Base-by-base conservation (phyloP, 1,140 invertebrate genomes). In the Scaptomyza hsui region DNA sequence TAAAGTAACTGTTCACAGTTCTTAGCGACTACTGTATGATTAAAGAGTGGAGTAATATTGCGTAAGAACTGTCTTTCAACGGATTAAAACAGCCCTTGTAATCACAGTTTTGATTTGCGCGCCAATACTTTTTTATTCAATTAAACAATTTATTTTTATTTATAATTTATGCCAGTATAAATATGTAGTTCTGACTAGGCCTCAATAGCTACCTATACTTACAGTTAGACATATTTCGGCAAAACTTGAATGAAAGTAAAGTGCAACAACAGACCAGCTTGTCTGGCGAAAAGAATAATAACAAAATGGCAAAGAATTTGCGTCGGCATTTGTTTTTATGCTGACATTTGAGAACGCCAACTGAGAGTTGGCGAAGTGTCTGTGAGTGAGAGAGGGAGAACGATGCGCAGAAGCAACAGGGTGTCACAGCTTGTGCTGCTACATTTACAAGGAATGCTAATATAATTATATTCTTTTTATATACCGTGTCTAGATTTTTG, bases 321-420 rank as follows among this genome's bases (percentile, higher is more conserved):
- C 13, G 19, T 18, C 13, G 41, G 16, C 65, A 39, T 61, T 69
- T 69, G 47, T 62, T 69, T 61, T 61, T 59, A 51, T 49, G 60
- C 37, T 52, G 42, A 64, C 60, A 48, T 32, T 29, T 18, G 35
- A 56, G 44, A 24, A 13, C 4, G 9, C 55, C 18, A 49, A 24
- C 9, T 42, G 52, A 26, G 37, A 42, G 21, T 5, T 26, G 32
- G 18, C 18, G 41, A 55, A 63, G 24, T 10, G 45, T 41, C 4
- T 5, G 24, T 18, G 16, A 42, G 42, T 26, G 26, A 15, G 26
- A 21, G 51, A 26, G 26, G 21, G 12, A 56, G 44, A 42, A 6
- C 12, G 67, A 70, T 65, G 68, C 68, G 68, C 62, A 65, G 61
- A 65, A 71, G 61, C 68, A 71, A 71, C 68, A 71, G 68, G 68